A percentile compares a stretch with the other conserved stretches of the same genome.
These are phyloP conservation scores for Paramuricea clavata DNA, from an alignment of 92 coral and sea anemone species.

Conservation along the genomic window DNA sequence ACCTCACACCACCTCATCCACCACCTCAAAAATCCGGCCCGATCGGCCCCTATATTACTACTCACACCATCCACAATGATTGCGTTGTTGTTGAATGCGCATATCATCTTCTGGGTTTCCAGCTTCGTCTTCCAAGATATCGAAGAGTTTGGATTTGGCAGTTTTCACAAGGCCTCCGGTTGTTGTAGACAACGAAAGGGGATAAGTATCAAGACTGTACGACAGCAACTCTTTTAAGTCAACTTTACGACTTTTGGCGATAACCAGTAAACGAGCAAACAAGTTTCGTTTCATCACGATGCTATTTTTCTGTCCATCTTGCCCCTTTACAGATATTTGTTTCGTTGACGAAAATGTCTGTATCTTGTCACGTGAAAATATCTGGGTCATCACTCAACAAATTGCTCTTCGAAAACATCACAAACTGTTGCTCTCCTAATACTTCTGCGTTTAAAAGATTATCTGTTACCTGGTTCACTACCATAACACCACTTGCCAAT, in stretches of 20 bases:
- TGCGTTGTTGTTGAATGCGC: slow-evolving; percentile 12
- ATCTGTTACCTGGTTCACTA: too few relatives aligned
- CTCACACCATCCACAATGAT: slow-evolving; percentile 52
- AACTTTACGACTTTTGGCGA: slow-evolving; percentile 50
- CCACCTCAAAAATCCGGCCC: too few relatives aligned
- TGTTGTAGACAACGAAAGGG: slow-evolving; percentile 55
- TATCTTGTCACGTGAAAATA: slow-evolving; percentile 42
- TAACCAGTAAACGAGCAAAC: neutral
- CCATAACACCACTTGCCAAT: slow-evolving; percentile 43
- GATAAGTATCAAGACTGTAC: slow-evolving; percentile 55
- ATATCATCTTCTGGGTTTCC: slow-evolving; percentile 47
- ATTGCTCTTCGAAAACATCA: neutral
- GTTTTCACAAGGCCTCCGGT: slow-evolving; percentile 63
- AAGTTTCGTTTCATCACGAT: neutral
- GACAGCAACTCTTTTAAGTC: slow-evolving; percentile 51
- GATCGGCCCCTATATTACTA: too few relatives aligned
- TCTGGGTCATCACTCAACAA: slow-evolving; percentile 31
- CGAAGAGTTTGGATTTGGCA: slow-evolving; percentile 44
- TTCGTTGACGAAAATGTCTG: slow-evolving; percentile 42
- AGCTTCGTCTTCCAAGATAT: slow-evolving; percentile 32
- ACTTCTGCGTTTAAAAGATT: slow-evolving; percentile 40
- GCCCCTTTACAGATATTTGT: neutral
- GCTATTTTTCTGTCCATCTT: slow-evolving; percentile 6
- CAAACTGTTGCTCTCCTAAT: slow-evolving; percentile 21
- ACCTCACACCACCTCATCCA: too few relatives aligned